Evolutionary conservation across 2,797 vertebrate species (phyloP).

Genomic region (Tamandua tetradactyla): DNA sequence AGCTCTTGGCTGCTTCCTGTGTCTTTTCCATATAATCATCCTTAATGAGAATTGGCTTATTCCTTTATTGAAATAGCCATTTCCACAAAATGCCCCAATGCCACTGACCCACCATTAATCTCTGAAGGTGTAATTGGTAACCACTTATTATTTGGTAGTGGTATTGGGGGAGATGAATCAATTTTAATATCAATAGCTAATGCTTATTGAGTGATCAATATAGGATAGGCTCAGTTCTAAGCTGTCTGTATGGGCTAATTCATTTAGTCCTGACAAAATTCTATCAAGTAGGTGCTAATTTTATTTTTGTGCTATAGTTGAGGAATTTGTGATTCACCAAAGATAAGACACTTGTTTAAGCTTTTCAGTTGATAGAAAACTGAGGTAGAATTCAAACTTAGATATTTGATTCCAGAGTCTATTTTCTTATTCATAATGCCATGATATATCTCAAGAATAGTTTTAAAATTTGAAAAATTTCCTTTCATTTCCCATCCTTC

Average conservation of each 20-base stretch:
- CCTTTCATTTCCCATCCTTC: neutral
- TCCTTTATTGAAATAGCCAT: neutral
- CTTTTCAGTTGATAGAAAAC: neutral
- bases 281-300: neutral
- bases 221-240: neutral
- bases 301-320: slow-evolving; percentile 14
- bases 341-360: neutral
- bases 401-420: neutral
- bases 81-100: neutral
- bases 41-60: neutral
- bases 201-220: neutral
- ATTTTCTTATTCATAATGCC: neutral
- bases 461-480: neutral
- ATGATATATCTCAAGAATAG: neutral
- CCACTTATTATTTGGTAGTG: neutral
- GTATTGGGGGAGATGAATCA: neutral
- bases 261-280: neutral
- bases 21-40: neutral
- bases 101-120: neutral
- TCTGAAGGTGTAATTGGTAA: neutral
- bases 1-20: neutral
- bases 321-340: neutral
- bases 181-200: neutral
- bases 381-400: neutral
- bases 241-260: neutral